These are phyloP conservation scores for Eupristina koningsbergeri DNA, from an alignment of 1,140 invertebrate genomes.

Conservation along the genomic window DNA sequence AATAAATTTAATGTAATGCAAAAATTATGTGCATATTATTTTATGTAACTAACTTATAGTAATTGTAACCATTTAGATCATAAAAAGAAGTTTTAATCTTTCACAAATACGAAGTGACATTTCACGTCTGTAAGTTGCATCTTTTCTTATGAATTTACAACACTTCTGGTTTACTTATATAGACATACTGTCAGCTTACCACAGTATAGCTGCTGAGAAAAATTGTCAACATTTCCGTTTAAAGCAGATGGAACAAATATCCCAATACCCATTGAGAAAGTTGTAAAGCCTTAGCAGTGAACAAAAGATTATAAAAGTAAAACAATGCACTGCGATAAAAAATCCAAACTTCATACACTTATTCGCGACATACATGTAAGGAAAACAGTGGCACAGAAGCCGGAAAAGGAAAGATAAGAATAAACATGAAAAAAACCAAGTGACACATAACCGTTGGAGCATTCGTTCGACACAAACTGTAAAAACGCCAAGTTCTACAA, in stretches of 20 bases:
- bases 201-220: no score
- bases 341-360: neutral
- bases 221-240: neutral
- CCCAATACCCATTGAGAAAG: neutral
- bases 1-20: neutral
- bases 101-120: neutral
- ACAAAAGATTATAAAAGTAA: neutral
- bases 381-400: neutral
- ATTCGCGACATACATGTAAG: neutral
- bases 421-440: neutral
- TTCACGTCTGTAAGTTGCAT: neutral
- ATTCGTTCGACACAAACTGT: no score
- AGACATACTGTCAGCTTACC: no score
- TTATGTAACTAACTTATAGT: neutral
- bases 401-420: neutral
- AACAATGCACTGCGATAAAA: neutral
- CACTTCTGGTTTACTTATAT: no score
- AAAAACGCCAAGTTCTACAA: no score
- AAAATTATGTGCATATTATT: neutral
- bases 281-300: neutral
- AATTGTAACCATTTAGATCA: neutral
- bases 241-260: neutral
- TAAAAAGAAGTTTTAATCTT: neutral
- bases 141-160: neutral
- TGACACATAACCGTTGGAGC: neutral